These are phyloP conservation scores for Edolisoma coerulescens DNA, from an alignment of 2,113 vertebrate species.

Conservation along the genomic window DNA sequence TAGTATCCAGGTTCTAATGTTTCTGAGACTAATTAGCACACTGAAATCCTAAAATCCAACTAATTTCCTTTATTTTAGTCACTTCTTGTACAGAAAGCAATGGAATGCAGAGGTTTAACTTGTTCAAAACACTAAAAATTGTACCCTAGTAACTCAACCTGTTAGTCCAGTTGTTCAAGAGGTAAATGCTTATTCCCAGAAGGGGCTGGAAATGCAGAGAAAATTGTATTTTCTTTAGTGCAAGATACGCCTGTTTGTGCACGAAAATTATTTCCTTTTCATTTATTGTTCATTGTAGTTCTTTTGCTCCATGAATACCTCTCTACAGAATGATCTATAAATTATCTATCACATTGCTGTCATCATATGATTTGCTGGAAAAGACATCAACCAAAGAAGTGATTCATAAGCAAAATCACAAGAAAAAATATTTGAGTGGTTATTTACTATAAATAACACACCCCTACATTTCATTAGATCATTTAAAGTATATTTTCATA, in stretches of 20 bases:
- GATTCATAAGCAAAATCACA: not conserved
- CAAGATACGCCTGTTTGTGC: not conserved
- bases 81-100: not conserved
- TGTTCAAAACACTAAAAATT: not conserved
- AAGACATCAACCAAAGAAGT: not conserved
- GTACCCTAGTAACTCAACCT: not conserved
- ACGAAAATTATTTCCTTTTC: not conserved
- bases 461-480: not conserved
- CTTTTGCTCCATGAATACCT: not conserved
- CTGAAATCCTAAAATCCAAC: conserved; percentile 36
- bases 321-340: not conserved
- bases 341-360: not conserved
- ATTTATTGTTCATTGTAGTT: not conserved
- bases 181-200: not conserved
- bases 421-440: not conserved
- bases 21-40: conserved; percentile 53
- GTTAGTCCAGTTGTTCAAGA: not conserved
- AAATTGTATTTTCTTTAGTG: not conserved
- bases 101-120: not conserved
- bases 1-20: conserved; percentile 51
- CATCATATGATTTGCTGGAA: not conserved
- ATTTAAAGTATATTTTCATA: not conserved
- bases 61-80: conserved; percentile 6
- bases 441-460: not conserved
- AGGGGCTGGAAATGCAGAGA: not conserved